A percentile compares a stretch with the other conserved stretches of the same genome.
Evolutionary conservation across 37 sponge, comb jelly and placozoan genomes (phyloP).

Genomic region (Axinella damicornis): DNA sequence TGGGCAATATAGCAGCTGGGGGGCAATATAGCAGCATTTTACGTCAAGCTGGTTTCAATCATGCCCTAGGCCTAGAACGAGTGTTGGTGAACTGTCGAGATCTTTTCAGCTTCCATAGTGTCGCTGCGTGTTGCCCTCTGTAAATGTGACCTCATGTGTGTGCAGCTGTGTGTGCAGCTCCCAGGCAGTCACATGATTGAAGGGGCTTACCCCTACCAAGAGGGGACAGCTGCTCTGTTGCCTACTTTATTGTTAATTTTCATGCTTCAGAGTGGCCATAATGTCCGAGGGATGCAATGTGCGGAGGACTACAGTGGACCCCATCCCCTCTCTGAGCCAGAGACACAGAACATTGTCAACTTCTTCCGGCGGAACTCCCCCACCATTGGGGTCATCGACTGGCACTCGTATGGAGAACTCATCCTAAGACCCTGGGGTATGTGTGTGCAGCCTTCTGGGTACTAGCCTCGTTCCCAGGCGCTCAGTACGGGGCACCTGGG

Average conservation of each 20-base stretch:
- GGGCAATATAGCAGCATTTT: too few species aligned
- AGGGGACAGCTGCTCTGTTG: neutral
- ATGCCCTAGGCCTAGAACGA: too few species aligned
- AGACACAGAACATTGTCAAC: conserved; percentile 54
- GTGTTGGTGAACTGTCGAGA: too few species aligned
- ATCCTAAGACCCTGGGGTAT: conserved; percentile 67
- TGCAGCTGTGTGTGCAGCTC: too few species aligned
- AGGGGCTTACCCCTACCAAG: neutral
- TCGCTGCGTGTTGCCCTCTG: too few species aligned
- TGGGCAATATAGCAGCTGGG: too few species aligned
- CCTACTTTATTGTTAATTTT: neutral
- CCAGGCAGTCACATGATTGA: neutral
- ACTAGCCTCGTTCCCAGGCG: too few species aligned
- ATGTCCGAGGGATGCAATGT: conserved; percentile 21
- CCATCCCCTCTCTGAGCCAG: conserved; percentile 48
- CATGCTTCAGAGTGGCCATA: neutral
- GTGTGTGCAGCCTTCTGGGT: too few species aligned
- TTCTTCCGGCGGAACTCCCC: conserved; percentile 56
- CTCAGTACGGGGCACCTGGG: too few species aligned
- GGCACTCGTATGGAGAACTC: conserved; percentile 78
- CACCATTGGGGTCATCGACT: conserved; percentile 76
- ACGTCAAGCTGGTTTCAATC: too few species aligned
- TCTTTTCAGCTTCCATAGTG: too few species aligned
- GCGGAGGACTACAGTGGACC: conserved; percentile 54
- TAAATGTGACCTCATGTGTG: too few species aligned